Evolutionary conservation across 2,888 invertebrate genomes (phyloP).

Genomic region (Drosophila prolongata): DNA sequence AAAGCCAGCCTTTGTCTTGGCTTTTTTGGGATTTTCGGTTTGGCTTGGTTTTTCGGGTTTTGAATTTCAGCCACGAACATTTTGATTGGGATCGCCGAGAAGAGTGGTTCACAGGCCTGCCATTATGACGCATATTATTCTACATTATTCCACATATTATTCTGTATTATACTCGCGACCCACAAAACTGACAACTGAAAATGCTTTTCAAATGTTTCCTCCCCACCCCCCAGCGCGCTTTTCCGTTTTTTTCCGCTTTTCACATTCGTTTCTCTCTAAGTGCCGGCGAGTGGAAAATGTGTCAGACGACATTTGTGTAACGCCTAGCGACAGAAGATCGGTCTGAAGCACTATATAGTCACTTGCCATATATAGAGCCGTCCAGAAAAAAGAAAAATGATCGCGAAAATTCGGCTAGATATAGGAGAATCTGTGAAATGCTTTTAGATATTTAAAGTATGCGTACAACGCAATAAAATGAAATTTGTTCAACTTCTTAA

Average conservation of each 20-base stretch:
- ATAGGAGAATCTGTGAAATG: not conserved
- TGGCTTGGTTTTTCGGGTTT: conserved; percentile 50
- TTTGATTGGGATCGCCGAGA: conserved; percentile 46
- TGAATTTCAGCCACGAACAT: conserved; percentile 60
- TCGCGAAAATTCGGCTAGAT: conserved; percentile 15
- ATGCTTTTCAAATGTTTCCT: conserved; percentile 44
- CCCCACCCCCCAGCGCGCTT: not conserved
- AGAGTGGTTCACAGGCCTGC: conserved; percentile 11
- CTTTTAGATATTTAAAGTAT: not conserved
- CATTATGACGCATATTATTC: conserved; percentile 10
- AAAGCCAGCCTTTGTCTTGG: conserved; percentile 17
- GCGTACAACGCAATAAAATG: too few species aligned
- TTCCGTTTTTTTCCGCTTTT: conserved; percentile 36
- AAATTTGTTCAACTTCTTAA: too few species aligned
- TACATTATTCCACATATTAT: conserved; percentile 11
- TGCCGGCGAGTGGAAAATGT: conserved; percentile 36
- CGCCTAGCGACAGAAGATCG: conserved; percentile 12
- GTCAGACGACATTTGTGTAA: conserved; percentile 40
- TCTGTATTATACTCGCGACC: conserved; percentile 19
- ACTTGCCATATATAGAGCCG: conserved; percentile 25
- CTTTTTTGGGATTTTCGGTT: conserved; percentile 7
- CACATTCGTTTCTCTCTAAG: conserved; percentile 30
- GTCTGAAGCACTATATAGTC: not conserved
- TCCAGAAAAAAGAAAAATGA: not conserved
- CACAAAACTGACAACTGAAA: conserved; percentile 55